Evolutionary conservation across 2,113 vertebrate species (phyloP).

Genomic region (Apus apus): DNA sequence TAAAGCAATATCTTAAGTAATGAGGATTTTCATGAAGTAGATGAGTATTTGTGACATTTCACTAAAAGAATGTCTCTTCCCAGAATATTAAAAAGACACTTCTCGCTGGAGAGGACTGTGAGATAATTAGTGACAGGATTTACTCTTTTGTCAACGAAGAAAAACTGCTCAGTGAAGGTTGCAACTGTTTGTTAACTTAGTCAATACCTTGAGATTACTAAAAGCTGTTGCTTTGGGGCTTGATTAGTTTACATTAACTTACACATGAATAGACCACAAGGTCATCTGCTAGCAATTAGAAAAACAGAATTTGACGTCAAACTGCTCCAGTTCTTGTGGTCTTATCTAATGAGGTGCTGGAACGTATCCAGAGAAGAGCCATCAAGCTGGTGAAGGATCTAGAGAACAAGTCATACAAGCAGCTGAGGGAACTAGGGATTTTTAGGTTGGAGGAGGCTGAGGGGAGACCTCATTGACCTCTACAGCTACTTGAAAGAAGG

Average conservation of each 20-base stretch:
- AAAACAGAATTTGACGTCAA: background rate
- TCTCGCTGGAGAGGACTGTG: background rate
- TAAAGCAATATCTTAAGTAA: background rate
- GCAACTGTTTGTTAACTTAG: background rate
- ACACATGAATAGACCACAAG: background rate
- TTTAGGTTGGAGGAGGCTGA: too few relatives aligned
- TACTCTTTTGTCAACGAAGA: background rate
- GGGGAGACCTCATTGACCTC: too few relatives aligned
- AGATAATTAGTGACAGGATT: background rate
- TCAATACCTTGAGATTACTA: background rate
- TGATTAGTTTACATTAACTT: background rate
- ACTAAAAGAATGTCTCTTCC: background rate
- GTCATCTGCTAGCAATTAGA: background rate
- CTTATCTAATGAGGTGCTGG: background rate
- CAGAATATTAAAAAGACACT: background rate
- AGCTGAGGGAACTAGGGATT: too few relatives aligned
- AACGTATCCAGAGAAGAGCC: too few relatives aligned
- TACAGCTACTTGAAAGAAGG: too few relatives aligned
- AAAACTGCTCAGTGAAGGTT: background rate
- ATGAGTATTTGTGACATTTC: background rate
- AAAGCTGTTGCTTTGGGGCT: background rate
- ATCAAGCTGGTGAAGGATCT: too few relatives aligned
- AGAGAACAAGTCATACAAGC: too few relatives aligned
- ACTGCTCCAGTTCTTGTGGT: background rate
- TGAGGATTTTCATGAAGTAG: background rate